Conservation (phyloP, 64 coral and sea anemone genomes). For the Exaiptasia diaphana region DNA sequence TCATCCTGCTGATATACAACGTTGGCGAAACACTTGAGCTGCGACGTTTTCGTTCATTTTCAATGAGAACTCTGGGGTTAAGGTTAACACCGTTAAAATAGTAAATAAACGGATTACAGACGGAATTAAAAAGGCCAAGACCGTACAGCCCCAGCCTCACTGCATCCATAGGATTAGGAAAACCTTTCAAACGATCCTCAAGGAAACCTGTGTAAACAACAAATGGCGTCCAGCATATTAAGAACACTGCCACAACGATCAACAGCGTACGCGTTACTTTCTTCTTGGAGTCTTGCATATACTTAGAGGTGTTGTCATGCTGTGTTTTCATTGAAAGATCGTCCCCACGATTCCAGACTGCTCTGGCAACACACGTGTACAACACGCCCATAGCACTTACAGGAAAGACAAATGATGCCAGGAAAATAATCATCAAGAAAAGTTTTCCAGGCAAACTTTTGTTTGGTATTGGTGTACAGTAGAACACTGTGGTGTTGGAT, state of each 20-base stretch:
- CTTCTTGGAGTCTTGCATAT: neutral
- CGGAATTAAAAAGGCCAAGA: conserved; percentile 56
- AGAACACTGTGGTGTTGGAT: conserved; percentile 28
- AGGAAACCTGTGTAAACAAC: conserved; percentile 62
- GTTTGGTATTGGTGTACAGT: conserved; percentile 68
- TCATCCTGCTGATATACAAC: too few species aligned
- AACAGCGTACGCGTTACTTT: conserved; percentile 11
- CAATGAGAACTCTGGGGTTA: neutral
- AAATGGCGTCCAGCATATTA: conserved; percentile 55
- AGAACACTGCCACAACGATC: conserved; percentile 53
- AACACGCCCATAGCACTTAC: conserved; percentile 61
- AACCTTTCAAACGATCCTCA: conserved; percentile 41
- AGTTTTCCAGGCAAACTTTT: conserved; percentile 12
- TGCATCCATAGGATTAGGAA: conserved; percentile 63
- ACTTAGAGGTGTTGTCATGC: neutral
- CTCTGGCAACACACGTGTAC: conserved; percentile 61
- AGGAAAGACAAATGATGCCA: conserved; percentile 54
- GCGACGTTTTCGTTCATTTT: neutral
- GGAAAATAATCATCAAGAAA: conserved; percentile 51
- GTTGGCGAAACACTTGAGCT: neutral
- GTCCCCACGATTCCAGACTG: conserved; percentile 65
- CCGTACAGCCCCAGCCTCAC: conserved; percentile 47
- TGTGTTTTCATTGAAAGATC: neutral
- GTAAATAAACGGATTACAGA: conserved; percentile 76
- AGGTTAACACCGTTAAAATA: conserved; percentile 56